Evolutionary conservation across 2,888 invertebrate genomes (phyloP), one percentile per base, ranked within the genome.

Genomic region (Barypeithes pellucidus): DNA sequence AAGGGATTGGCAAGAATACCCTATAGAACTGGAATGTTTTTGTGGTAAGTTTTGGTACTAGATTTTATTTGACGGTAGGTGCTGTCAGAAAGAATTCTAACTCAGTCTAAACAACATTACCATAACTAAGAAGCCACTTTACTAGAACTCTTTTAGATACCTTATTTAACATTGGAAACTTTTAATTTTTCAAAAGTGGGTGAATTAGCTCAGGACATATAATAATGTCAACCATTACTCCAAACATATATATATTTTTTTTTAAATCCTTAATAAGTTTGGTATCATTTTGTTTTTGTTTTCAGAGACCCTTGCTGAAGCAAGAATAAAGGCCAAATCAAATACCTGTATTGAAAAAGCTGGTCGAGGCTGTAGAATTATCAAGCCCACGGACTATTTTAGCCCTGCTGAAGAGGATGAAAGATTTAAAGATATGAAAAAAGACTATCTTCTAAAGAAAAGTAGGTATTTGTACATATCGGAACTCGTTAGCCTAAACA

Each of bases 271-370:
- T 11, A 41, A 41, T 12, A 11, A 41, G 8, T n/a, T n/a, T n/a
- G n/a, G n/a, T n/a, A n/a, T n/a, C n/a, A n/a, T n/a, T n/a, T n/a
- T n/a, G n/a, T n/a, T n/a, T n/a, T n/a, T n/a, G n/a, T n/a, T n/a
- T n/a, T n/a, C n/a, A 41, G 41, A 41, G 41, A 41, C 41, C 8
- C 41, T 41, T 41, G 41, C 41, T 9, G 41, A 41, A 11, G 41
- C 41, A 9, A 41, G 12, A n/a, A 7, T 11, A 41, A 41, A 41
- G 12, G 12, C 41, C 12, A 41, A 41, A n/a, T n/a, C n/a, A 9
- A 41, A n/a, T 11, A 41, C 3, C 12, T 4, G 8, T 41, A 12
- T 3, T 9, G 41, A 41, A 9, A 41, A 41, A 41, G 41, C 12
- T n/a, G 41, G 41, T 12, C 5, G 41, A 11, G 41, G 41, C 12